These are phyloP conservation scores for Biston betularia DNA, from an alignment of 2,888 invertebrate species.

Conservation along the genomic window DNA sequence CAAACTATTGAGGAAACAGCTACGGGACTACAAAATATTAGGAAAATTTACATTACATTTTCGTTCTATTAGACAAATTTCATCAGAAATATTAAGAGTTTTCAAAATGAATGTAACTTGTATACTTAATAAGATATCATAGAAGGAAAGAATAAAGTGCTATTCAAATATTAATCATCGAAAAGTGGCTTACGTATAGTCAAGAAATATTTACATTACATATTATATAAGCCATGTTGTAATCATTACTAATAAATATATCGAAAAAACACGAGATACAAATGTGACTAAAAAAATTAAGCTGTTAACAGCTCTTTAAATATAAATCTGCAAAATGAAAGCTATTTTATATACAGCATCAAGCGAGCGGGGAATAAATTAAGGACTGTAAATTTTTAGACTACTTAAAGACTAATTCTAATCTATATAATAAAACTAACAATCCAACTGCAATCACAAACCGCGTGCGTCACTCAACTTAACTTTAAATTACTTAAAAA, in stretches of 20 bases:
- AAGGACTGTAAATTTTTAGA: slow-evolving; percentile 56
- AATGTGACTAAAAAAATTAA: slow-evolving; percentile 53
- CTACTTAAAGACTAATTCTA: slow-evolving; percentile 46
- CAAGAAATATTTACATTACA: slow-evolving; percentile 68
- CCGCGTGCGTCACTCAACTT: slow-evolving; percentile 67
- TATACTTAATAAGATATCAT: slow-evolving; percentile 25
- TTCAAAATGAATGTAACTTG: slow-evolving; percentile 46
- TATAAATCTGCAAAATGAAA: slow-evolving; percentile 49
- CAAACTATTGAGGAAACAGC: slow-evolving; percentile 76
- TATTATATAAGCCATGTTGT: slow-evolving; percentile 51
- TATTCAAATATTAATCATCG: slow-evolving; percentile 46
- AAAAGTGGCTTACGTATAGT: slow-evolving; percentile 70
- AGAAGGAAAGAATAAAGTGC: slow-evolving; percentile 41
- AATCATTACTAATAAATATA: slow-evolving; percentile 57
- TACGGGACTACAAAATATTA: slow-evolving; percentile 79
- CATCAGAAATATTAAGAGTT: slow-evolving; percentile 67
- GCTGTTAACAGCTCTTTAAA: slow-evolving; percentile 48
- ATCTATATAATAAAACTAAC: slow-evolving; percentile 66
- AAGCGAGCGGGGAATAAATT: slow-evolving; percentile 50
- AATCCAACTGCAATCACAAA: slow-evolving; percentile 70
- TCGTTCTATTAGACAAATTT: slow-evolving; percentile 72
- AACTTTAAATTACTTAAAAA: slow-evolving; percentile 54
- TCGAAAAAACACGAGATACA: slow-evolving; percentile 64
- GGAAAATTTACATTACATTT: slow-evolving; percentile 80
- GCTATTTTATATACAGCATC: slow-evolving; percentile 55